phyloP scores from a whole-genome alignment of 2,797 vertebrate species.

The Tamandua tetradactyla region DNA sequence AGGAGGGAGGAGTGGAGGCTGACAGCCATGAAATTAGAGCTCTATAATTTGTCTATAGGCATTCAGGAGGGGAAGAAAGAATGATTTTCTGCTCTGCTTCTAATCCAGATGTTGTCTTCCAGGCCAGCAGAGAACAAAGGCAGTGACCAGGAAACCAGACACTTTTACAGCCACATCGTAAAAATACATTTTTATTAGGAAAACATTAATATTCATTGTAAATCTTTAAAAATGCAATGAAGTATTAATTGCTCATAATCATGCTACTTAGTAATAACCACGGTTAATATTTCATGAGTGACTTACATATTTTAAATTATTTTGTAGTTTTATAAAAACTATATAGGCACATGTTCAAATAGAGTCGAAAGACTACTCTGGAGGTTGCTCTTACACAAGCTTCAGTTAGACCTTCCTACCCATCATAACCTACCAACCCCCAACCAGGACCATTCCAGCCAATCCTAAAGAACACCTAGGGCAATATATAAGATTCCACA shows the following conservation, averaged over 20 bases:
- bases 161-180: neutral
- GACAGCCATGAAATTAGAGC: constrained; percentile 59
- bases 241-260: constrained; percentile 22
- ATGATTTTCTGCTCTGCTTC: neutral
- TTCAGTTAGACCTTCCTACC: no score
- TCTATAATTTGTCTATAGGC: constrained; percentile 33
- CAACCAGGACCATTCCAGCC: no score
- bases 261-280: neutral
- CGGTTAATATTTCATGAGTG: constrained; percentile 28
- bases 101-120: constrained; percentile 10
- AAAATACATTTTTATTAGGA: neutral
- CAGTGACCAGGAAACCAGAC: neutral
- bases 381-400: no score
- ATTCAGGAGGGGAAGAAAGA: neutral
- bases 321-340: constrained; percentile 34
- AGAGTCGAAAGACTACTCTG: no score
- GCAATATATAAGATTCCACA: no score
- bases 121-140: constrained; percentile 1
- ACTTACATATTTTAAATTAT: constrained; percentile 45
- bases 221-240: constrained; percentile 54
- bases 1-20: constrained; percentile 51
- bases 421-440: no score
- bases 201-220: neutral
- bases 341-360: neutral
- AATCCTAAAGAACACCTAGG: no score